Evolutionary conservation across 2,888 invertebrate species (phyloP).

Genomic region (Conomelus anceps): DNA sequence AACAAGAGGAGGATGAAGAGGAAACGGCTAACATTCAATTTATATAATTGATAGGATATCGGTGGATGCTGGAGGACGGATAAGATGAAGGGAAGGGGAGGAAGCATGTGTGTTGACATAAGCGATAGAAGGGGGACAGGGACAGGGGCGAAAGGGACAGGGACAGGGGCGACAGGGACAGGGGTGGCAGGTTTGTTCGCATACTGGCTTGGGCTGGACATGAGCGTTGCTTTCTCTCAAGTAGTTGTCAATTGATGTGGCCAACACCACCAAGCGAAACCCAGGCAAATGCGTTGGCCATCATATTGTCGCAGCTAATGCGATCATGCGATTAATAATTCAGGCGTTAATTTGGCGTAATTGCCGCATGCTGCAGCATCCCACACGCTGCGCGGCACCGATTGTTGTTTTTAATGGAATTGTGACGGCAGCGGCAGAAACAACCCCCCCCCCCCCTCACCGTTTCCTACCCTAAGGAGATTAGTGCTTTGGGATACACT

Average conservation of each 20-base stretch:
- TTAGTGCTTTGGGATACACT: neutral
- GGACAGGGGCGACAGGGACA: neutral
- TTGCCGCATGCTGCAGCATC: constrained; percentile 17
- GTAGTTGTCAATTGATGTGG: neutral
- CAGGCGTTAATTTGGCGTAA: constrained; percentile 25
- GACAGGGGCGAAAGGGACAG: neutral
- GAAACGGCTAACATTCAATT: neutral
- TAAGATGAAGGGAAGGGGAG: neutral
- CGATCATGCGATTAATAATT: constrained; percentile 26
- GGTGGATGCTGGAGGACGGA: neutral
- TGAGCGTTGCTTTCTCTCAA: neutral
- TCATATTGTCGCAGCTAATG: constrained; percentile 23
- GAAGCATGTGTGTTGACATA: neutral
- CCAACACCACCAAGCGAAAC: neutral
- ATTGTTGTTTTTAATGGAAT: neutral
- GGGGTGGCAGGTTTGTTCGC: constrained; percentile 38
- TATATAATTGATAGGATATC: neutral
- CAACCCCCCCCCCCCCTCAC: no score
- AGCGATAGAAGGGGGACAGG: neutral
- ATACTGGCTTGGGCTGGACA: no score
- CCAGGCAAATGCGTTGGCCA: constrained; percentile 8
- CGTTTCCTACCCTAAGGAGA: neutral
- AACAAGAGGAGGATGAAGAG: neutral
- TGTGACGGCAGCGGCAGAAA: neutral
- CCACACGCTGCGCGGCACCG: no score